Percentiles rank a stretch among this genome's conserved stretches.
Conservation (phyloP, 2,797 vertebrate genomes). For the Rhodeus uyekii region DNA sequence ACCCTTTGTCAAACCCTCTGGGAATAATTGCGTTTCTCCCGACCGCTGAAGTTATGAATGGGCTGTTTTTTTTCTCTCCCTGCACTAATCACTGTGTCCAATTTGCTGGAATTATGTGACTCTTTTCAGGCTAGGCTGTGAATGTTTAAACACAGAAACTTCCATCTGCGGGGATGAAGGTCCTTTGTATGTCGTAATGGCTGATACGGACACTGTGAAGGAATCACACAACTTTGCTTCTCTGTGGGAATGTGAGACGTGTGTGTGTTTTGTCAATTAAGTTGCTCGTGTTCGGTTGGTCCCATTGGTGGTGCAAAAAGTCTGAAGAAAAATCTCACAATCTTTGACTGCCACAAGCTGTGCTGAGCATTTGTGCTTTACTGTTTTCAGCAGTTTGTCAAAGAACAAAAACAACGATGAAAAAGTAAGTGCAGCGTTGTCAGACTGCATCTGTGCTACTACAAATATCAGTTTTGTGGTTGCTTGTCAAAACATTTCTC, state of each 20-base stretch:
- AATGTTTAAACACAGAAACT: constrained; percentile 61
- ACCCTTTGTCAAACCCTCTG: constrained; percentile 44
- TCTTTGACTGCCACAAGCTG: background rate
- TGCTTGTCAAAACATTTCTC: constrained; percentile 30
- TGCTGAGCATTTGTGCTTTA: background rate
- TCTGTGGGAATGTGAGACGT: constrained; percentile 59
- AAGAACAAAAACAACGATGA: background rate
- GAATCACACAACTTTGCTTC: constrained; percentile 61
- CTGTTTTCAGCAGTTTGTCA: background rate
- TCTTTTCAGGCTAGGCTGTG: constrained; percentile 64
- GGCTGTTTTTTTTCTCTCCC: constrained; percentile 45
- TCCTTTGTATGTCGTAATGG: constrained; percentile 65
- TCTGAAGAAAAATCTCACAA: too few species aligned
- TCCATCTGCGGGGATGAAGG: constrained; percentile 61
- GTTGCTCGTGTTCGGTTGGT: constrained; percentile 22
- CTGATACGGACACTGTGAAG: constrained; percentile 53
- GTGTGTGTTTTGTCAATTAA: constrained; percentile 49
- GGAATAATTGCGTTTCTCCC: constrained; percentile 56
- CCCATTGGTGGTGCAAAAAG: background rate
- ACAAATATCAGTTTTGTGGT: constrained; percentile 15
- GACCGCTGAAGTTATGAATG: constrained; percentile 50
- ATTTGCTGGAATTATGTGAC: constrained; percentile 69
- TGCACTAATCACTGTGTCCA: constrained; percentile 67
- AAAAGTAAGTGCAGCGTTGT: background rate
- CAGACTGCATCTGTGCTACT: background rate